Evolutionary conservation across 2,113 vertebrate genomes (phyloP).

Genomic region (Planiliza haematocheilus): DNA sequence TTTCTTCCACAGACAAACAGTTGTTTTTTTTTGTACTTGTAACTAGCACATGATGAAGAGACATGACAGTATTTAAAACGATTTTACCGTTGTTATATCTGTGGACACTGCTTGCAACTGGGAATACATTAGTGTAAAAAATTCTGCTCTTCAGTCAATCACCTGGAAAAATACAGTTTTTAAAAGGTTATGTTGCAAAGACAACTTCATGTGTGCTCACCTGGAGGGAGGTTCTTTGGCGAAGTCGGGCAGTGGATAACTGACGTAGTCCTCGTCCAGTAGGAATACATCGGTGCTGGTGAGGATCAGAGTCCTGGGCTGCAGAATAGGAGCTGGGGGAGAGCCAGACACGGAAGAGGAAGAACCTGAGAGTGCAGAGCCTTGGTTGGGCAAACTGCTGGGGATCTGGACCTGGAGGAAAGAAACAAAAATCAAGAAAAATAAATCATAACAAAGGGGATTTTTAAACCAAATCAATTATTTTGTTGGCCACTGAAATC

Average conservation of each 20-base stretch:
- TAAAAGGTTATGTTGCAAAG: too few relatives aligned
- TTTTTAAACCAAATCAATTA: too few relatives aligned
- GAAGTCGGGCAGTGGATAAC: slow-evolving; percentile 95
- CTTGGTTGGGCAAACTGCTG: slow-evolving; percentile 19
- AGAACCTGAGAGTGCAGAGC: slow-evolving; percentile 19
- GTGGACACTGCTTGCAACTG: neutral
- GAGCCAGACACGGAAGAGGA: slow-evolving; percentile 53
- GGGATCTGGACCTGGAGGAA: slow-evolving; percentile 62
- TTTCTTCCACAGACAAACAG: slow-evolving; percentile 32
- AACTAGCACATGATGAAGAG: too few relatives aligned
- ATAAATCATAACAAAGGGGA: neutral
- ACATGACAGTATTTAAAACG: too few relatives aligned
- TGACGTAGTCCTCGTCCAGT: slow-evolving; percentile 95
- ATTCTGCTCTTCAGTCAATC: neutral
- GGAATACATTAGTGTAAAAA: neutral
- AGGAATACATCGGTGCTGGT: slow-evolving; percentile 93
- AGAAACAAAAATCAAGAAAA: neutral
- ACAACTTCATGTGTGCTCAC: slow-evolving; percentile 31
- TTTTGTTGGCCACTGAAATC: too few relatives aligned
- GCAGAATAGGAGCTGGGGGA: slow-evolving; percentile 73
- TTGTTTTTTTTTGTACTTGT: too few relatives aligned
- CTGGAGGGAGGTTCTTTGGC: slow-evolving; percentile 96
- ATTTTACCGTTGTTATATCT: too few relatives aligned
- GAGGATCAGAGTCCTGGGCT: slow-evolving; percentile 92
- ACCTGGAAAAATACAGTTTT: too few relatives aligned